Base-by-base conservation (phyloP, 2,113 vertebrate species). In the Naja naja region DNA sequence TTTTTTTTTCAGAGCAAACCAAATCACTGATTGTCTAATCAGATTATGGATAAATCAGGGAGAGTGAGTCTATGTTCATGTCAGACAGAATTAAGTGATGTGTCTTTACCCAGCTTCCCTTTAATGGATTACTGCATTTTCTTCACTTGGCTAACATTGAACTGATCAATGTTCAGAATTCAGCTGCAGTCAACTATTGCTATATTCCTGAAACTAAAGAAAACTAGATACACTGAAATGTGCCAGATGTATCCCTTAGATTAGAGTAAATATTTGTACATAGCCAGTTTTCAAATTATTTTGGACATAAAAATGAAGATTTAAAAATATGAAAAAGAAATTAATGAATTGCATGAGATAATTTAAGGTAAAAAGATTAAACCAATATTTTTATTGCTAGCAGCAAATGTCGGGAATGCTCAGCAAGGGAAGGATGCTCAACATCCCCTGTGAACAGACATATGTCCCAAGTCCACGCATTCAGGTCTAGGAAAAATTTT, bases 21-120 rank as follows among this genome's bases (percentile, higher is more conserved):
- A 87, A 88, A 88, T 92, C 58, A 88, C n/a, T 88, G 60, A 81
- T 7, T 64, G 49, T 52, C 86, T 88, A 92, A 92, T 89, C 60
- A 92, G 91, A 92, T 92, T 92, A 92, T 74, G 87, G 86, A 89
- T 89, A 74, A 92, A 14, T 39, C 23, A 69, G 58, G 34, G 87
- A 88, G 69, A 88, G 58, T 16, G 3, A 88, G 58, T 54, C 34
- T 74, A 25, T 54, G 49, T 30, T 92, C 23, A 74, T 88, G 49
- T 88, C 49, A 43, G 60, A 54, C 49, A 88, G 69, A 88, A 88
- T 88, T 60, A 87, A 69, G 30, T 88, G 60, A 53, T 69, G 86
- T 60, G 43, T 53, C 11, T 43, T 92, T 92, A 23, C 27, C 34
- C 23, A 89, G 86, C 58, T 54, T 92, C 74, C 69, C n/a, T 39